Conservation (phyloP, 2,113 vertebrate species). For the Pyxicephalus adspersus region DNA sequence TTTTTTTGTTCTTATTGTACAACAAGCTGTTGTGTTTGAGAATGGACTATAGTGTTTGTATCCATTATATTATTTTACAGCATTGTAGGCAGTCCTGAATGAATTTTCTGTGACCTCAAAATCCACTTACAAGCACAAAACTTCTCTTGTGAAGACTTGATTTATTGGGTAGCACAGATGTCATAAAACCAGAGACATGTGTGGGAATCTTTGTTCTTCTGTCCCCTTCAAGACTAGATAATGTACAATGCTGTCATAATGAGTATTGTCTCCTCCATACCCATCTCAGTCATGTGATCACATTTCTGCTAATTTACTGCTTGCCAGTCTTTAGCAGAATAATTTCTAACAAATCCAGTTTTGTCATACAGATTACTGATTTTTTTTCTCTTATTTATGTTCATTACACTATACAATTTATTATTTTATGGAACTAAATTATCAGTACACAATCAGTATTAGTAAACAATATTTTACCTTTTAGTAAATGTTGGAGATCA, state of each 20-base stretch:
- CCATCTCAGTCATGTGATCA: constrained; percentile 2
- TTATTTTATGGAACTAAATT: too few relatives aligned
- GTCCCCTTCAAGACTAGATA: constrained; percentile 17
- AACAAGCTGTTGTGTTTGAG: not conserved
- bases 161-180: constrained; percentile 19
- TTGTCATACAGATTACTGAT: too few relatives aligned
- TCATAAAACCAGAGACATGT: constrained; percentile 32
- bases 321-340: too few relatives aligned
- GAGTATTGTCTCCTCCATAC: constrained; percentile 5
- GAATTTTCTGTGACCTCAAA: constrained; percentile 49
- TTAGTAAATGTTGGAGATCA: too few relatives aligned
- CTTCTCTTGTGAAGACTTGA: constrained; percentile 39
- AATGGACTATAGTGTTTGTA: not conserved
- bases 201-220: constrained; percentile 38
- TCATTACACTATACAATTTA: too few relatives aligned
- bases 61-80: constrained; percentile 12
- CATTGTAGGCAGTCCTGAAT: constrained; percentile 27
- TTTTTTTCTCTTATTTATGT: too few relatives aligned
- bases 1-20: not conserved
- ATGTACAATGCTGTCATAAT: not conserved
- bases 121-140: constrained; percentile 44
- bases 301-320: not conserved
- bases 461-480: too few relatives aligned
- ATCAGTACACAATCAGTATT: too few relatives aligned
- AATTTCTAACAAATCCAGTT: too few relatives aligned